Evolutionary conservation across 2,113 vertebrate genomes (phyloP).

Genomic region (Ailurus styani): DNA sequence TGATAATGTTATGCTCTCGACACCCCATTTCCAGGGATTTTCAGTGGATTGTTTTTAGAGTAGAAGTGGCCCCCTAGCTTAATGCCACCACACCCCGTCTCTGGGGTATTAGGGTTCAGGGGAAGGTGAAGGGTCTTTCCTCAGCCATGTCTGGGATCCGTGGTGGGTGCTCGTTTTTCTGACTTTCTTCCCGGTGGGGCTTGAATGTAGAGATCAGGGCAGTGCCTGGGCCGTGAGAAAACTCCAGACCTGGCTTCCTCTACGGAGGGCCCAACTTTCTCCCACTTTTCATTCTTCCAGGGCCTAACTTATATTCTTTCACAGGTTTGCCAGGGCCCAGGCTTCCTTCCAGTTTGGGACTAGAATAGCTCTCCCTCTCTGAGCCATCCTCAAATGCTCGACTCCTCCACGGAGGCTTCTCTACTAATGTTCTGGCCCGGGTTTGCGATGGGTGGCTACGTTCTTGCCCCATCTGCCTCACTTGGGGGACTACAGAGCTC

Average conservation of each 20-base stretch:
- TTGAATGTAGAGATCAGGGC: background rate
- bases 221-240: background rate
- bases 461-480: background rate
- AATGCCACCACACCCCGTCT: background rate
- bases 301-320: background rate
- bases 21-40: background rate
- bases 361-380: background rate
- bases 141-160: background rate
- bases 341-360: background rate
- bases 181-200: background rate
- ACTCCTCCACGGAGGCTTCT: background rate
- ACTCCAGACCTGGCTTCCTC: background rate
- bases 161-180: background rate
- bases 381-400: background rate
- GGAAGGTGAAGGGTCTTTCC: background rate
- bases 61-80: background rate
- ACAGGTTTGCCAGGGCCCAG: background rate
- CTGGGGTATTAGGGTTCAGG: background rate
- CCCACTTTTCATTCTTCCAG: background rate
- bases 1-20: background rate
- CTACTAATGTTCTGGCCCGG: background rate
- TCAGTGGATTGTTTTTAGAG: background rate
- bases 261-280: accelerated
- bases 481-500: background rate
- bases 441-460: background rate